phyloP scores from a whole-genome alignment of 1,140 invertebrate species.

The Ceratosolen fusciceps region DNA sequence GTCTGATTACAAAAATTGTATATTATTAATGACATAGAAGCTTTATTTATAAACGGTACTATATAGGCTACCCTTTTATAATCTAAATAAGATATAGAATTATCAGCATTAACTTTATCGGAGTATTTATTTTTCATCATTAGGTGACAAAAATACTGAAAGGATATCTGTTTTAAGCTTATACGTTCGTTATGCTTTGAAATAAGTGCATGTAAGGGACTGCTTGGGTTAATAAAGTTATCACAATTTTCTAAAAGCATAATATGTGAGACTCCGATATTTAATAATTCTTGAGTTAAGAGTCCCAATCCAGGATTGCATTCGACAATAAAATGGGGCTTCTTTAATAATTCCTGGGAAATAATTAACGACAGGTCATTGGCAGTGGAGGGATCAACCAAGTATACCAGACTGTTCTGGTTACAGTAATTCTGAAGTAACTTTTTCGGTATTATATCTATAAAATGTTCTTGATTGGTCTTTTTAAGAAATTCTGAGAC shows the following conservation, averaged over 20 bases:
- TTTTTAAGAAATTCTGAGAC: slow-evolving; percentile 17
- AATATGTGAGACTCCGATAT: slow-evolving; percentile 52
- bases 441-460: slow-evolving; percentile 19
- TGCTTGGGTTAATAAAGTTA: slow-evolving; percentile 18
- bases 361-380: slow-evolving; percentile 52
- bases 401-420: slow-evolving; percentile 30
- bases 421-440: not conserved
- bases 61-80: slow-evolving; percentile 42
- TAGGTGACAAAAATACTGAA: slow-evolving; percentile 32
- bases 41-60: slow-evolving; percentile 33
- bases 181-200: slow-evolving; percentile 47
- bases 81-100: not conserved
- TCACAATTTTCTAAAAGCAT: slow-evolving; percentile 52
- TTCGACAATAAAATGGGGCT: slow-evolving; percentile 53
- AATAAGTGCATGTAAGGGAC: slow-evolving; percentile 24
- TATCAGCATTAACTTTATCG: not conserved
- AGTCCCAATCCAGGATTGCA: slow-evolving; percentile 60
- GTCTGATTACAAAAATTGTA: slow-evolving; percentile 48
- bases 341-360: slow-evolving; percentile 50
- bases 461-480: not conserved
- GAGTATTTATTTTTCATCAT: slow-evolving; percentile 23
- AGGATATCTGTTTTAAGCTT: slow-evolving; percentile 39
- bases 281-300: slow-evolving; percentile 59
- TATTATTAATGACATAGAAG: slow-evolving; percentile 51
- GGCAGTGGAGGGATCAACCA: slow-evolving; percentile 47